Percentiles rank a stretch among this genome's conserved stretches.
These are phyloP conservation scores for Atta cephalotes DNA, from an alignment of 1,140 invertebrate genomes.

Conservation along the genomic window DNA sequence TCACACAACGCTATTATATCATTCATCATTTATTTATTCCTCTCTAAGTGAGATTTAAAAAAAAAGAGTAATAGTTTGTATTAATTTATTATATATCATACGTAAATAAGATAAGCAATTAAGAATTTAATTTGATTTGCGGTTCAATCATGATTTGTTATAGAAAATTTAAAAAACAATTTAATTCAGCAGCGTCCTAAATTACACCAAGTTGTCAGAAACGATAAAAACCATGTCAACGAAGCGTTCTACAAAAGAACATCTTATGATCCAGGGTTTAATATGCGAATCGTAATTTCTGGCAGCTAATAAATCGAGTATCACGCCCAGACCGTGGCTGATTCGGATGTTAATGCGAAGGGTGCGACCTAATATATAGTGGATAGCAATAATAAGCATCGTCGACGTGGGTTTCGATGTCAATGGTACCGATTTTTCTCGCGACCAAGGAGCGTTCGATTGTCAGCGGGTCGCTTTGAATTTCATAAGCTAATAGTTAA, in stretches of 20 bases:
- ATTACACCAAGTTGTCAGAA: not conserved
- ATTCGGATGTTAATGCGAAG: constrained; percentile 66
- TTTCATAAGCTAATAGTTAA: constrained; percentile 54
- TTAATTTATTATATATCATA: not conserved
- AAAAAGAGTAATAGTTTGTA: not conserved
- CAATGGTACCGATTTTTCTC: constrained; percentile 62
- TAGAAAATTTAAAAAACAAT: not conserved
- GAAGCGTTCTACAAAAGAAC: constrained; percentile 1
- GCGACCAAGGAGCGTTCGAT: constrained; percentile 51
- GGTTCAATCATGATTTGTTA: not conserved
- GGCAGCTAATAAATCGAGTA: constrained; percentile 65
- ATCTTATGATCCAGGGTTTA: constrained; percentile 5
- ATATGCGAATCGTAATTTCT: constrained; percentile 50
- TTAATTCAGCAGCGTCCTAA: not conserved
- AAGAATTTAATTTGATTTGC: not conserved
- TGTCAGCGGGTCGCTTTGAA: constrained; percentile 57
- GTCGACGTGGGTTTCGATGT: constrained; percentile 51
- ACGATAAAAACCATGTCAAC: not conserved
- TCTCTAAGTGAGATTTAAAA: not conserved
- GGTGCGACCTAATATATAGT: constrained; percentile 61
- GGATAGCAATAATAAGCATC: constrained; percentile 59
- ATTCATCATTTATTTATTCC: not conserved
- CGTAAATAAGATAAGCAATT: constrained; percentile 1
- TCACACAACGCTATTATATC: constrained; percentile 6
- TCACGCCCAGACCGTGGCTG: constrained; percentile 58